Percentiles rank a stretch among this genome's conserved stretches.
Conservation (phyloP, 2,113 vertebrate species). For the Antechinus stuartii region DNA sequence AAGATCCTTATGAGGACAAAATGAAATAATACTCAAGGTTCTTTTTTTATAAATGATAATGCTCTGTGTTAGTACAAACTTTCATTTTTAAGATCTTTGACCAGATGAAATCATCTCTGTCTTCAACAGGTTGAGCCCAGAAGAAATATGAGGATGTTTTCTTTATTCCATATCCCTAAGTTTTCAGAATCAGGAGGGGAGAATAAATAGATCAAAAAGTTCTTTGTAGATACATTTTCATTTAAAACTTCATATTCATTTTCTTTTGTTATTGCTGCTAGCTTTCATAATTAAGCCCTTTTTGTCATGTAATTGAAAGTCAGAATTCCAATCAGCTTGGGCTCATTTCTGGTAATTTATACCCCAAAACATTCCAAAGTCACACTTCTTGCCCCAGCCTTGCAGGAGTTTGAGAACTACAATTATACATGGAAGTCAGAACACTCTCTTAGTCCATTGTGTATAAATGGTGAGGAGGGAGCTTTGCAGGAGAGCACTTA, state of each 20-base stretch:
- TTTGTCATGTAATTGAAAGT: slow-evolving; percentile 47
- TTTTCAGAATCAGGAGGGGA: background rate
- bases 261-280: background rate
- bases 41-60: background rate
- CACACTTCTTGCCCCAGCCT: slow-evolving; percentile 36
- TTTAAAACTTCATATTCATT: background rate
- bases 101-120: background rate
- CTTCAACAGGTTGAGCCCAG: background rate
- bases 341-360: slow-evolving; percentile 68
- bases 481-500: slow-evolving; percentile 80
- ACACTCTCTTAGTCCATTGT: slow-evolving; percentile 64
- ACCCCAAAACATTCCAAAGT: background rate
- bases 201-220: background rate
- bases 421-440: slow-evolving; percentile 55
- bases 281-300: background rate
- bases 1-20: background rate
- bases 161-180: background rate
- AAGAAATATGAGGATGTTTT: background rate
- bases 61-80: background rate
- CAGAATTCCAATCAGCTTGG: slow-evolving; percentile 36
- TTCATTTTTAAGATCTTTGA: background rate
- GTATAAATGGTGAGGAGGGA: slow-evolving; percentile 65
- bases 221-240: background rate
- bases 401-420: slow-evolving; percentile 7
- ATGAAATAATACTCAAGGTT: background rate